Evolutionary conservation across 2,888 invertebrate species (phyloP), one percentile per base, ranked within the genome.

Genomic region (Nomada fucata): DNA sequence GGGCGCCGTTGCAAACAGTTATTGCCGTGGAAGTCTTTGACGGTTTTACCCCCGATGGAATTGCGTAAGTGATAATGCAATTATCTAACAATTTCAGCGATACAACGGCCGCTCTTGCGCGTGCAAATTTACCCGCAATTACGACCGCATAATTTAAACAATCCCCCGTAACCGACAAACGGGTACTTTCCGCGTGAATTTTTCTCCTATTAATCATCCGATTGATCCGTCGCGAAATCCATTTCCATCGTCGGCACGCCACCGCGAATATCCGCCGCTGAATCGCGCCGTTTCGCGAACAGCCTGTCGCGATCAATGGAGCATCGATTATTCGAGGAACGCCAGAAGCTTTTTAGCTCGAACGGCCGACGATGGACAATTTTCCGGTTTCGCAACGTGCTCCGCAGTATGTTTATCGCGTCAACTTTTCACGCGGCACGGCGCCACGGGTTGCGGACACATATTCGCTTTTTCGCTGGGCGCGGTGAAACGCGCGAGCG

Each of bases 11-110:
- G 67, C 76, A 72, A 76, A 76, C 80, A 82, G 69, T 77, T 82
- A 77, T 82, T 73, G 68, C 60, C 73, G 59, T 60, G 61, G 60
- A 76, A 64, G 69, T 83, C 82, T 82, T 77, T 82, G 82, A 82
- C 77, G 73, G 52, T 68, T 72, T 76, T 59, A 42, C 47, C 42
- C 76, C 44, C 68, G 72, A 76, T 69, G 64, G 63, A 82, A 77
- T 82, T 82, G 76, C 68, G 69, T 82, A 73, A 83, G 83, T 70
- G 82, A 77, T 72, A 77, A 82, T 64, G 69, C 67, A 82, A 82
- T 82, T 82, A 82, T 76, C 82, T 68, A 74, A 69, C 75, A 64
- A 81, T 81, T 81, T 81, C 71, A 65, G 53, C 69, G 50, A 82
- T 70, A 59, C 36, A 73, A 36, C 67, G 64, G 29, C 47, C 42